A percentile compares a stretch with the other conserved stretches of the same genome.
These are phyloP conservation scores for Drosophila paranaensis DNA, from an alignment of 2,888 invertebrate species.

Conservation along the genomic window DNA sequence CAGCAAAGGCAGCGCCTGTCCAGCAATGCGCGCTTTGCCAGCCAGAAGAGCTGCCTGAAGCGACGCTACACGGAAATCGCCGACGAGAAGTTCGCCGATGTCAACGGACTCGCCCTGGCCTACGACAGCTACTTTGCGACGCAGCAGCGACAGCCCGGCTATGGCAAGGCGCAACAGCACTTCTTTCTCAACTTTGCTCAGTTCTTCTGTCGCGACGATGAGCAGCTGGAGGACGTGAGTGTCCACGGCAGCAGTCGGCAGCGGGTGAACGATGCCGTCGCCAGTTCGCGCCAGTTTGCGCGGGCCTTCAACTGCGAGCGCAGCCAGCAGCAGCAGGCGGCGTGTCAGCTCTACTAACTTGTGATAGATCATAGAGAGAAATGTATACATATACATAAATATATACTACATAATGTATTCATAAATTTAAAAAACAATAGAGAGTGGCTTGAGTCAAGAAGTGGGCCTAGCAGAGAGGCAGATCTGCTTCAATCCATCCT, in stretches of 20 bases:
- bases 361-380: too few relatives aligned
- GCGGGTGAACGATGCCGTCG: constrained; percentile 58
- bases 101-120: constrained; percentile 51
- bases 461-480: too few relatives aligned
- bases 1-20: background rate
- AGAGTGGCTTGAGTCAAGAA: too few relatives aligned
- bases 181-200: constrained; percentile 62
- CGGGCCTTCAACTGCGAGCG: constrained; percentile 35
- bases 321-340: background rate
- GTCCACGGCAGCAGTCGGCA: constrained; percentile 41
- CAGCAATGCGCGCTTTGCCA: constrained; percentile 3
- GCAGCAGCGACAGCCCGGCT: background rate
- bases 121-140: constrained; percentile 23
- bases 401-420: too few relatives aligned
- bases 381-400: too few relatives aligned
- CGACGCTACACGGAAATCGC: background rate
- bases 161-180: background rate
- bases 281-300: constrained; percentile 21
- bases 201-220: constrained; percentile 49
- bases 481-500: too few relatives aligned
- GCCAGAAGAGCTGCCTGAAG: constrained; percentile 25
- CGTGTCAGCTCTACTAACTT: constrained; percentile 29
- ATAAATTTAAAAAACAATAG: too few relatives aligned
- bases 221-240: background rate
- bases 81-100: constrained; percentile 57